Percentiles rank a stretch among this genome's conserved stretches.
Conservation (phyloP, 2,888 invertebrate genomes). For the Watsonalla cultraria region DNA sequence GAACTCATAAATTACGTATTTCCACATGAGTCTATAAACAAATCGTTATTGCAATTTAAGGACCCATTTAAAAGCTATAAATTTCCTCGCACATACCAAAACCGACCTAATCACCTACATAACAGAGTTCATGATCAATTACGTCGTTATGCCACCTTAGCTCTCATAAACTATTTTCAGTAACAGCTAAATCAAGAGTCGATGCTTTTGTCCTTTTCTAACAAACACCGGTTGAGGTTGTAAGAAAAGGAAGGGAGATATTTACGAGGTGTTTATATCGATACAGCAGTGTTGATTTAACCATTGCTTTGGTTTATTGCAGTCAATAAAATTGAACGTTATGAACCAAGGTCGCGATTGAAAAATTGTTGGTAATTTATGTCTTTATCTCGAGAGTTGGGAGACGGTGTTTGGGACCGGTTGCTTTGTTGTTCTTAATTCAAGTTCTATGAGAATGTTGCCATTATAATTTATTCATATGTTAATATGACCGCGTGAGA, state of each 20-base stretch:
- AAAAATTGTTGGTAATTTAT: slow-evolving; percentile 69
- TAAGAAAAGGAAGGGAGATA: slow-evolving; percentile 45
- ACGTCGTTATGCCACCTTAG: slow-evolving; percentile 32
- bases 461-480: too few relatives aligned
- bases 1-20: slow-evolving; percentile 51
- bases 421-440: slow-evolving; percentile 16
- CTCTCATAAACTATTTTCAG: slow-evolving; percentile 76
- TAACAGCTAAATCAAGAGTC: slow-evolving; percentile 64
- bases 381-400: slow-evolving; percentile 59
- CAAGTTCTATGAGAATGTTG: slow-evolving; percentile 1
- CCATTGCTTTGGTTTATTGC: slow-evolving; percentile 77
- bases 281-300: slow-evolving; percentile 75
- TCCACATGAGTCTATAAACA: slow-evolving; percentile 63
- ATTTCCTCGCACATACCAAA: slow-evolving; percentile 32
- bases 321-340: slow-evolving; percentile 78
- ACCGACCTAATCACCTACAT: slow-evolving; percentile 14
- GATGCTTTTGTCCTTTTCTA: slow-evolving; percentile 38
- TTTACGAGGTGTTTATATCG: slow-evolving; percentile 75
- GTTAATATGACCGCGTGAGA: too few relatives aligned
- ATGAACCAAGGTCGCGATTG: slow-evolving; percentile 77
- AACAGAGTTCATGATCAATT: slow-evolving; percentile 38
- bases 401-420: slow-evolving; percentile 24
- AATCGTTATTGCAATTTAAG: slow-evolving; percentile 78
- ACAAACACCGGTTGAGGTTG: slow-evolving; percentile 17
- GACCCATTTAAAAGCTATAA: slow-evolving; percentile 76